phyloP scores from a whole-genome alignment of 2,113 vertebrate genomes.

The Clinocottus analis region DNA sequence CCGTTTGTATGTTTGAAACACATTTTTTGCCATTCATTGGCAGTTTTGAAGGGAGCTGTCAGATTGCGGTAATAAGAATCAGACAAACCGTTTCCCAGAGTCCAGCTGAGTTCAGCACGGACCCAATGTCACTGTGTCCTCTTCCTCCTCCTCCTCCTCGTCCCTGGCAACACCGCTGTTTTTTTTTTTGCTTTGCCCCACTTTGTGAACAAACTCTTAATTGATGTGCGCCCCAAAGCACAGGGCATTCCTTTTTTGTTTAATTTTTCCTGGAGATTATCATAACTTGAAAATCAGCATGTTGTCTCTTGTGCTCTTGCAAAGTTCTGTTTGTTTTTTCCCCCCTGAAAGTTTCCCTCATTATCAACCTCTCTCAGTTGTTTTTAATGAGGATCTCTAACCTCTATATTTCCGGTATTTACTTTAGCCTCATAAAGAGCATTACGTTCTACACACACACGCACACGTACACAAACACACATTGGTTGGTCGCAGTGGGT shows the following conservation, averaged over 20 bases:
- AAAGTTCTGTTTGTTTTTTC: conserved; percentile 19
- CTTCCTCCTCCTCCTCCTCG: neutral
- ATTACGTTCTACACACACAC: conserved; percentile 39
- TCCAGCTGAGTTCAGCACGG: neutral
- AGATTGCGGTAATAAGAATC: neutral
- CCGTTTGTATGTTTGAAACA: neutral
- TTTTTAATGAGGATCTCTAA: conserved; percentile 61
- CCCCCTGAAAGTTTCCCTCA: conserved; percentile 50
- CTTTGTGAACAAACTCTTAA: conserved; percentile 49
- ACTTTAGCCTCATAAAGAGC: conserved; percentile 49
- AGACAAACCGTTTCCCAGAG: neutral
- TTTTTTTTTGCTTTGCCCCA: conserved; percentile 32
- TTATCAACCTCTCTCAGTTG: conserved; percentile 47
- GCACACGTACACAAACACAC: conserved; percentile 30
- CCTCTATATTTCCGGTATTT: conserved; percentile 43
- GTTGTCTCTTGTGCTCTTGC: conserved; percentile 17
- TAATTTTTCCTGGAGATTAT: conserved; percentile 32
- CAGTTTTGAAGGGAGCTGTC: conserved; percentile 1
- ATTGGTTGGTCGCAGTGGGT: conserved; percentile 39
- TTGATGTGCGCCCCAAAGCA: conserved; percentile 35
- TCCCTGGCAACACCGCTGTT: conserved; percentile 3
- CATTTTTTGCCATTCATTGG: neutral
- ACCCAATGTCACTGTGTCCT: neutral
- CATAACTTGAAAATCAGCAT: conserved; percentile 46
- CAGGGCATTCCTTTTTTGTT: conserved; percentile 26